Evolutionary conservation across 2,113 vertebrate species (phyloP).

Genomic region (Leuciscus idus): DNA sequence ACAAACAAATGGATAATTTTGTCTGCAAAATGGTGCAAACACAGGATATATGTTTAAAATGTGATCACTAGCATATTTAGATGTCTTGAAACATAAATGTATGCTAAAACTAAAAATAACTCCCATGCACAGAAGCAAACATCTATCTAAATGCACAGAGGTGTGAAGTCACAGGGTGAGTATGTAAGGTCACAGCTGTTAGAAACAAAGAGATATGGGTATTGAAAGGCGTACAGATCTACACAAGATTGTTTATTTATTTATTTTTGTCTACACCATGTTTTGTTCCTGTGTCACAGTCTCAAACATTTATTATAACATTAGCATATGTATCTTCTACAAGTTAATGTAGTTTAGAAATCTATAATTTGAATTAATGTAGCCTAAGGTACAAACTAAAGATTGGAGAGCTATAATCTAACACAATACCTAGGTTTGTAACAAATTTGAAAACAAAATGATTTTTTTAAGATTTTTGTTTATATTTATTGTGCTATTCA

Average conservation of each 20-base stretch:
- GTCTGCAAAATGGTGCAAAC: not conserved
- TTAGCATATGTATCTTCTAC: not conserved
- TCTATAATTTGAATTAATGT: not conserved
- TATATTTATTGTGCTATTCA: not conserved
- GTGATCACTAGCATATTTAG: not conserved
- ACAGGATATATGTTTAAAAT: not conserved
- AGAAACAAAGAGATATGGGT: not conserved
- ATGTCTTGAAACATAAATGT: not conserved
- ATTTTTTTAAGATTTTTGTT: not conserved
- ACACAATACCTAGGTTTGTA: not conserved
- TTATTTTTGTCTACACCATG: too few species aligned
- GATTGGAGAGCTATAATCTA: not conserved
- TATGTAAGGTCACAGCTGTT: not conserved
- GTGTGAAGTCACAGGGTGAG: not conserved
- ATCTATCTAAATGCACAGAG: not conserved
- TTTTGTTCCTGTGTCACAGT: not conserved
- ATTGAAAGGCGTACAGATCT: not conserved
- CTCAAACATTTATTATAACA: not conserved
- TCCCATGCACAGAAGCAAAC: not conserved
- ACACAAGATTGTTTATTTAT: not conserved
- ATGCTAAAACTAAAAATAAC: not conserved
- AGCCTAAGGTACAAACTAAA: not conserved
- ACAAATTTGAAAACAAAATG: too few species aligned
- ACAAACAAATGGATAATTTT: not conserved
- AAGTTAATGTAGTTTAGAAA: not conserved